Evolutionary conservation across 2,888 invertebrate genomes (phyloP), one percentile per base, ranked within the genome.

Genomic region (Sphaerophoria rueppellii): DNA sequence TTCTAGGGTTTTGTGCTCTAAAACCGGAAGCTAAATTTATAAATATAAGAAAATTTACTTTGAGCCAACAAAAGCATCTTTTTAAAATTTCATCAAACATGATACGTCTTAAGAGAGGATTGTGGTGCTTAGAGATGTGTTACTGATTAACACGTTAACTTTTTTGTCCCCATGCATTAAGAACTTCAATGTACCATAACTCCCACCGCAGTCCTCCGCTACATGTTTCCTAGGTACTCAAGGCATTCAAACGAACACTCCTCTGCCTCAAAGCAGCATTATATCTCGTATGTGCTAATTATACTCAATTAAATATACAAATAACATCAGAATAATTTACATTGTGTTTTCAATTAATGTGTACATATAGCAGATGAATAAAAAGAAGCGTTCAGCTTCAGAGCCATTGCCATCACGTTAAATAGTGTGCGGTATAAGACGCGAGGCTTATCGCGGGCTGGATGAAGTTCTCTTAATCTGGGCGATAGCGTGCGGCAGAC

Each of bases 291-390:
- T 72, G 80, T 80, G 83, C 80, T 83, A 83, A 83, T 83, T 83
- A 76, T 55, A 76, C 71, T 83, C 80, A 83, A 83, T 80, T 80
- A 80, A 83, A 83, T 76, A 75, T 80, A 83, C 80, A 83, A 83
- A 83, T 83, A 82, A 61, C 72, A 77, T 82, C 69, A 16, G 77
- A 77, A 82, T 82, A 83, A 80, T 75, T 79, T 83, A 83, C 80
- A 83, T 80, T 83, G 75, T 80, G 54, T 72, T 83, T 83, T 83
- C 83, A 80, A 83, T 83, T 79, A 79, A 75, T 75, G 70, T 80
- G 83, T 75, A 75, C 83, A 69, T 48, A 58, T 9, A 58, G 54
- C 72, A 77, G 69, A 73, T 63, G 69, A 63, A 71, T 63, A 74
- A 50, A 76, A 81, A 74, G 71, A 50, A 78, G 24, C 24, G 24